Base-by-base conservation (phyloP, 2,888 invertebrate genomes). In the Listrodromus nycthemerus region DNA sequence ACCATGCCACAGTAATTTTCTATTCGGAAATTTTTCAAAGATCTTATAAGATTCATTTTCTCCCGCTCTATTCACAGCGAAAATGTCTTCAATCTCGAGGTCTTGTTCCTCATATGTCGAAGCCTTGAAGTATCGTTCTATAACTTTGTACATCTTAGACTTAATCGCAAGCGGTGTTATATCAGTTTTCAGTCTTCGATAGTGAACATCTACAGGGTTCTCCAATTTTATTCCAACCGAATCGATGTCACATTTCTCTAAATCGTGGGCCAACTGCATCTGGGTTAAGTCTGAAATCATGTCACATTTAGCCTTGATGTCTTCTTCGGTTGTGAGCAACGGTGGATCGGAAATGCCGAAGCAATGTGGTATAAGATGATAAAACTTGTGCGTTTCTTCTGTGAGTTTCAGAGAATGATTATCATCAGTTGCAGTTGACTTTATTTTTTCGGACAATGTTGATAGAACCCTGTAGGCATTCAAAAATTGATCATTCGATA, bases 281-380 rank as follows among this genome's bases (percentile, higher is more conserved):
- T 99, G 99, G 89, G 98, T 94, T 80, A 99, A 94, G 86, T 97
- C 97, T 89, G 99, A 98, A 86, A 99, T 93, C 98, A 99, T 98
- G 86, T 97, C 97, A 0, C 94, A 94, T 86, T 96, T 95, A 1
- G 91, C 88, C 86, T 94, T 95, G 24, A 99, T 96, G 67, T 96
- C 94, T 71, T 97, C 97, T 4, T 94, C 91, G n/a, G 96, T 96
- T 88, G 98, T 95, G 71, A 99, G 94, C 58, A 98, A 91, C 0
- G 98, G 98, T 0, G 98, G 97, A 87, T 96, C 96, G 19, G 96
- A 95, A 55, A 97, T 93, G 0, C 99, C 99, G 93, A 98, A 99
- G 90, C 97, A 97, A 92, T 99, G 99, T 0, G 99, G 99, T 85
- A 99, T 97, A 71, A 98, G 94, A 0, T 99, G 98, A 93, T 98